These are phyloP conservation scores for Choloepus hoffmanni DNA, from an alignment of 2,113 vertebrate species.

Conservation along the genomic window DNA sequence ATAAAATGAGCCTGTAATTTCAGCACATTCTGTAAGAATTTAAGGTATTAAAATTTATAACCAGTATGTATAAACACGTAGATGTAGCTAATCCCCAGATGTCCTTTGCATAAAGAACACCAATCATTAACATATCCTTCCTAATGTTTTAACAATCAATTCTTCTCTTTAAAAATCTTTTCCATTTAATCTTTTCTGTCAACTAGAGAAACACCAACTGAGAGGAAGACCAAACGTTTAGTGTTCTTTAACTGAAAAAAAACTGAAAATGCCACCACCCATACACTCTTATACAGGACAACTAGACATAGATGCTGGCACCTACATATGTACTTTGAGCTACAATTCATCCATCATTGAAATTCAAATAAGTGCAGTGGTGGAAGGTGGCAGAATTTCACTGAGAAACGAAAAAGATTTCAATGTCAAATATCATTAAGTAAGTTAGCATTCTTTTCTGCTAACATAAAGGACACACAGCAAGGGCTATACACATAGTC, in stretches of 20 bases:
- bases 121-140: slow-evolving; percentile 62
- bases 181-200: slow-evolving; percentile 75
- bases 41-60: slow-evolving; percentile 15
- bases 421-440: slow-evolving; percentile 69
- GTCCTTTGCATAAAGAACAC: background rate
- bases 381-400: slow-evolving; percentile 82
- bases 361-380: slow-evolving; percentile 87
- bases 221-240: slow-evolving; percentile 79
- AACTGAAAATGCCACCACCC: slow-evolving; percentile 84
- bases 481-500: slow-evolving; percentile 66
- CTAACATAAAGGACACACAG: slow-evolving; percentile 74
- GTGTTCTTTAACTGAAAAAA: slow-evolving; percentile 83
- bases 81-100: background rate
- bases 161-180: slow-evolving; percentile 69
- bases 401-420: slow-evolving; percentile 78
- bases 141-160: slow-evolving; percentile 84
- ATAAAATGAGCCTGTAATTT: background rate
- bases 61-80: slow-evolving; percentile 16
- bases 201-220: slow-evolving; percentile 80
- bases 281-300: slow-evolving; percentile 81
- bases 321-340: slow-evolving; percentile 80
- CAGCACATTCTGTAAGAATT: slow-evolving; percentile 32
- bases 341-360: slow-evolving; percentile 83
- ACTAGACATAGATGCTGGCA: slow-evolving; percentile 83
- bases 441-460: slow-evolving; percentile 66